These are phyloP conservation scores for Sphinx pinastri DNA, from an alignment of 2,888 invertebrate species.

Conservation along the genomic window DNA sequence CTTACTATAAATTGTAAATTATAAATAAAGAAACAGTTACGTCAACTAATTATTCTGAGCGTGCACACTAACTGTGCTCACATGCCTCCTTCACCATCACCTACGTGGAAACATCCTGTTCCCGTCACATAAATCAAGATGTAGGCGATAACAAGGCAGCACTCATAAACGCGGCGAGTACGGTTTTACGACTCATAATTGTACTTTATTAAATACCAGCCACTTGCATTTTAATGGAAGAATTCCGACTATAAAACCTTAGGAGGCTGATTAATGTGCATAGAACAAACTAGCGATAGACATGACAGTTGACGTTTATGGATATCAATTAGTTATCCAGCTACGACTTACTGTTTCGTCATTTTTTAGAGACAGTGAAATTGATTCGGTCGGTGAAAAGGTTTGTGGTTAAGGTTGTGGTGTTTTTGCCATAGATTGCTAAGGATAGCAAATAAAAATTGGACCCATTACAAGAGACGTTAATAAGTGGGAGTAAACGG, in stretches of 20 bases:
- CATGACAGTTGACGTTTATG: not conserved
- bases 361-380: no score
- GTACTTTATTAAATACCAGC: slow-evolving; percentile 79
- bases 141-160: slow-evolving; percentile 76
- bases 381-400: no score
- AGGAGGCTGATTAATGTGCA: slow-evolving; percentile 28
- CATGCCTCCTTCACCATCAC: slow-evolving; percentile 13
- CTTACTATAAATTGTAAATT: no score
- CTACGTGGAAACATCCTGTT: slow-evolving; percentile 44
- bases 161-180: slow-evolving; percentile 79
- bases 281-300: slow-evolving; percentile 21
- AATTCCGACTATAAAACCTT: slow-evolving; percentile 49
- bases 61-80: not conserved
- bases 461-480: no score
- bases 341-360: no score
- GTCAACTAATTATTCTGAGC: not conserved
- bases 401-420: no score
- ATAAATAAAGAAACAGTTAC: no score
- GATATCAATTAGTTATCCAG: no score
- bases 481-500: no score
- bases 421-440: no score
- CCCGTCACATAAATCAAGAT: slow-evolving; percentile 79
- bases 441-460: no score
- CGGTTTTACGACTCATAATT: slow-evolving; percentile 83
- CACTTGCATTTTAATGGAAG: slow-evolving; percentile 74